Evolutionary conservation across 2,888 invertebrate genomes (phyloP).

Genomic region (Junonia oenone): DNA sequence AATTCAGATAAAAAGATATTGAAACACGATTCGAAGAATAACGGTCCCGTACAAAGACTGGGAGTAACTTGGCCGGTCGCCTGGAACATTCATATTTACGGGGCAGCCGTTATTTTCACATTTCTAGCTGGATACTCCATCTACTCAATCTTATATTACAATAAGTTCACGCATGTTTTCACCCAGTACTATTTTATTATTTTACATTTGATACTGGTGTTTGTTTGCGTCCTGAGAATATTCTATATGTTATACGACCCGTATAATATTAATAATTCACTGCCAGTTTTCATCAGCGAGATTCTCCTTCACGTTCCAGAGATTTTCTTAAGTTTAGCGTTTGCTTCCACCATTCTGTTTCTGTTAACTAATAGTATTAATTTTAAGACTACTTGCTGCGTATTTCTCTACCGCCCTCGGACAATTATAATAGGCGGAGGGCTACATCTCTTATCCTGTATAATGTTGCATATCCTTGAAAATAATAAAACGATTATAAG

Average conservation of each 20-base stretch:
- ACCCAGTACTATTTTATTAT: slow-evolving; percentile 93
- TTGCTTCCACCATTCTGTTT: slow-evolving; percentile 92
- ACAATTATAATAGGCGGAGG: slow-evolving; percentile 88
- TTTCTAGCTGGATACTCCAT: slow-evolving; percentile 91
- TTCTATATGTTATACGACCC: slow-evolving; percentile 95
- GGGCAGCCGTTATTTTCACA: slow-evolving; percentile 91
- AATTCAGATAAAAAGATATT: slow-evolving; percentile 74
- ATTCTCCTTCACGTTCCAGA: slow-evolving; percentile 91
- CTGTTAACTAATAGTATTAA: slow-evolving; percentile 89
- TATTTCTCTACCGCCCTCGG: slow-evolving; percentile 86
- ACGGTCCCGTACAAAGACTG: slow-evolving; percentile 63
- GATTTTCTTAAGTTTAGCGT: slow-evolving; percentile 93
- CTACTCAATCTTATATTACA: slow-evolving; percentile 91
- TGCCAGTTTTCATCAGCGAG: slow-evolving; percentile 88
- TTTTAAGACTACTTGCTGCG: slow-evolving; percentile 84
- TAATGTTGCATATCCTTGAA: slow-evolving; percentile 89
- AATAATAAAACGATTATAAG: slow-evolving; percentile 74
- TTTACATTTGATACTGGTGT: slow-evolving; percentile 89
- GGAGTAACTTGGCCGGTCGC: slow-evolving; percentile 88
- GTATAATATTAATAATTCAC: slow-evolving; percentile 90
- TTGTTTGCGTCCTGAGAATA: slow-evolving; percentile 89
- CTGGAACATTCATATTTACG: slow-evolving; percentile 95
- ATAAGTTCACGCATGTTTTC: slow-evolving; percentile 91
- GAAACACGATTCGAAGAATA: slow-evolving; percentile 61
- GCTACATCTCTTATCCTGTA: slow-evolving; percentile 88